These are phyloP conservation scores for Rhopalosiphum maidis DNA, from an alignment of 1,140 invertebrate species.

Conservation along the genomic window DNA sequence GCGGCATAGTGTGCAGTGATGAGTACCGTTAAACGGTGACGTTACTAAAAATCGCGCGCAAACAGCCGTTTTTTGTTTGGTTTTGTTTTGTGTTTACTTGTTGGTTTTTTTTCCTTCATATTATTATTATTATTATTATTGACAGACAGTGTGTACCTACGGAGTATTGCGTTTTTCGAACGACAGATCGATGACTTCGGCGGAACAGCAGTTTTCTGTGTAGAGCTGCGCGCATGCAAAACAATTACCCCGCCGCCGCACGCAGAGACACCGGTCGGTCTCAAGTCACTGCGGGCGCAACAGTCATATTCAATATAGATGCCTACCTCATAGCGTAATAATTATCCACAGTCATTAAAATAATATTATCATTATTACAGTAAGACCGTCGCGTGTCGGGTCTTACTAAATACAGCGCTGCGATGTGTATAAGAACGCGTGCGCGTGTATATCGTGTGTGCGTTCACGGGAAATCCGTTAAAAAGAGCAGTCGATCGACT, in stretches of 20 bases:
- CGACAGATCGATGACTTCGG: conserved; percentile 15
- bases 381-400: neutral
- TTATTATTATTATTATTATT: neutral
- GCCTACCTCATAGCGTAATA: neutral
- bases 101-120: neutral
- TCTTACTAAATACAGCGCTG: neutral
- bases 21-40: conserved; percentile 35
- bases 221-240: neutral
- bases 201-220: neutral
- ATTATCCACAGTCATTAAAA: conserved; percentile 12
- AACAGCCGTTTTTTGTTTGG: neutral
- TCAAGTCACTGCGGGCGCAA: neutral
- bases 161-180: neutral
- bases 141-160: neutral
- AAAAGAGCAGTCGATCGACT: neutral
- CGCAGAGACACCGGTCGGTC: neutral
- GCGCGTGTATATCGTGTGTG: neutral
- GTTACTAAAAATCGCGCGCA: neutral
- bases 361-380: neutral
- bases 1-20: neutral
- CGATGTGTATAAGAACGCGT: neutral
- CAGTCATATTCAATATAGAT: neutral
- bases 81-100: conserved; percentile 6
- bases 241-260: neutral
- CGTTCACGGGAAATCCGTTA: neutral